Percentiles rank a stretch among this genome's conserved stretches.
phyloP scores from a whole-genome alignment of 2,888 invertebrate species.

The Polydrusus tereticollis region DNA sequence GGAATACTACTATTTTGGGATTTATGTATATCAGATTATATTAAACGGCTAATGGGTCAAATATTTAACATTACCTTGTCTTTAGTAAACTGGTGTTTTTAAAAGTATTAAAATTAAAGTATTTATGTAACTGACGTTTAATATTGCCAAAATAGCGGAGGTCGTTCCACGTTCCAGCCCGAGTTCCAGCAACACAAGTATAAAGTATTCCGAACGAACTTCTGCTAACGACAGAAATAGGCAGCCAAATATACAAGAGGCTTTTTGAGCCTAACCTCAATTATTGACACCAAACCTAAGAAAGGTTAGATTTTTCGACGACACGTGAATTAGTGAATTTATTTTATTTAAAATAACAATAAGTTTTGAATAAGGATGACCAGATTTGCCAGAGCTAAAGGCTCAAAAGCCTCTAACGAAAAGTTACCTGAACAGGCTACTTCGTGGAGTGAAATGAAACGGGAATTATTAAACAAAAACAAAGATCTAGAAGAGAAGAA shows the following conservation, averaged over 20 bases:
- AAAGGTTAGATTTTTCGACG: not conserved
- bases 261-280: not conserved
- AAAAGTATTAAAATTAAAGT: no score
- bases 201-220: no score
- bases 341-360: not conserved
- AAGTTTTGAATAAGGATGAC: slow-evolving; percentile 70
- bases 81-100: not conserved
- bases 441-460: slow-evolving; percentile 80
- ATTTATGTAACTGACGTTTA: no score
- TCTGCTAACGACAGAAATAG: no score
- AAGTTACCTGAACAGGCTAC: slow-evolving; percentile 77
- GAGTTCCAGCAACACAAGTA: no score
- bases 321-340: not conserved
- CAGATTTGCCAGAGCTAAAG: slow-evolving; percentile 80
- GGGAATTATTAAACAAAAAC: slow-evolving; percentile 71
- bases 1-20: not conserved
- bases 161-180: no score
- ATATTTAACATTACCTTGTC: not conserved
- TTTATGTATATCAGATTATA: not conserved
- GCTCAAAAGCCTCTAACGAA: slow-evolving; percentile 82
- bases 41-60: no score
- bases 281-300: not conserved
- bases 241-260: no score
- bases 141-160: no score
- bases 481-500: slow-evolving; percentile 69